These are phyloP conservation scores for Distichodus sexfasciatus DNA, from an alignment of 2,797 vertebrate species.

Conservation along the genomic window DNA sequence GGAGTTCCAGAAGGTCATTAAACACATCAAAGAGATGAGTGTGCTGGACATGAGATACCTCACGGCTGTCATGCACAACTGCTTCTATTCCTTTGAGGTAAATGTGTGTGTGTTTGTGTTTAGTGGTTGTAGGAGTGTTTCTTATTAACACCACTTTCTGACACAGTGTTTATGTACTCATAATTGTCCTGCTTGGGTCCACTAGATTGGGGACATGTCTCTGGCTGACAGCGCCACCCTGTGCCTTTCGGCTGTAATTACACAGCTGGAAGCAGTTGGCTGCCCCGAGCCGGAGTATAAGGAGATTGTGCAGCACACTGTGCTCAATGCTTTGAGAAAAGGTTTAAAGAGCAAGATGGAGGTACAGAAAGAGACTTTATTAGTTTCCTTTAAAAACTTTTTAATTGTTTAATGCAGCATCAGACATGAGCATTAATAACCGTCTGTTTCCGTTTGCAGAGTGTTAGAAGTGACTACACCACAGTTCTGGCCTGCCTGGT, in stretches of 20 bases:
- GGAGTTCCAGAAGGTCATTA: conserved; percentile 83
- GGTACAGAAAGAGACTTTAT: conserved; percentile 60
- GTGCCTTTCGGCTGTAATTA: conserved; percentile 84
- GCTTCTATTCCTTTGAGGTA: conserved; percentile 93
- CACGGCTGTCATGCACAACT: conserved; percentile 84
- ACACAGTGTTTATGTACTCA: background rate
- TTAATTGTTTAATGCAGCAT: no score
- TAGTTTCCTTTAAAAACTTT: background rate
- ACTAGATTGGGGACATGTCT: conserved; percentile 95
- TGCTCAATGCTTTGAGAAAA: conserved; percentile 84
- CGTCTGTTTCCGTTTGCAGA: conserved; percentile 64
- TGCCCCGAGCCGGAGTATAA: conserved; percentile 78
- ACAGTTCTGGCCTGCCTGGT: conserved; percentile 89
- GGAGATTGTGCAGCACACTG: conserved; percentile 82
- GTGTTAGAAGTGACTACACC: conserved; percentile 90
- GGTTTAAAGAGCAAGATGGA: conserved; percentile 88
- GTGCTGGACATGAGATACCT: conserved; percentile 83
- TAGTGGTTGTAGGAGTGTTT: background rate
- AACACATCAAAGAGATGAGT: conserved; percentile 80
- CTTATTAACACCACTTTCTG: background rate
- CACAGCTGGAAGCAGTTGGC: conserved; percentile 70
- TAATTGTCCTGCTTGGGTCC: background rate
- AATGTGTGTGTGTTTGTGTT: conserved; percentile 18
- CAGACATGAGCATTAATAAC: background rate
- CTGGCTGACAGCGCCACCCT: conserved; percentile 88